phyloP scores from a whole-genome alignment of 2,797 vertebrate genomes.

The Pseudochaenichthys georgianus region DNA sequence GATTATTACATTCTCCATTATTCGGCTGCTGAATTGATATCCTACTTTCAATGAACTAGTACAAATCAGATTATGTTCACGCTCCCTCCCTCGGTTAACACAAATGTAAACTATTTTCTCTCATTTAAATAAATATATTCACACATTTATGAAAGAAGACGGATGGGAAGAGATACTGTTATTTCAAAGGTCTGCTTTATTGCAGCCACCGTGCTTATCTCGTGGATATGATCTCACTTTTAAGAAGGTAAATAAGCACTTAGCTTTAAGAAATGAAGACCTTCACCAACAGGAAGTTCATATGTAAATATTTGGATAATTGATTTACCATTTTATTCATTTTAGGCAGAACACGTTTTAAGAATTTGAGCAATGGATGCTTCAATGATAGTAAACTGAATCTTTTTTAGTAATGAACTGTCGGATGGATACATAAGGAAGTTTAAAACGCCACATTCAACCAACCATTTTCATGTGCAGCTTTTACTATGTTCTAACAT shows the following conservation, averaged over 20 bases:
- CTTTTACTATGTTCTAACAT: too few relatives aligned
- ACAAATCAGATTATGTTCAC: not conserved
- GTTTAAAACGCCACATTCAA: not conserved
- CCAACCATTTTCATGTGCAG: too few relatives aligned
- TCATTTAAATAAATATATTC: not conserved
- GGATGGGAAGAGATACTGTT: not conserved
- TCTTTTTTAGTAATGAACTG: not conserved
- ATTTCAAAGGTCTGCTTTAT: too few relatives aligned
- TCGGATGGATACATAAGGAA: not conserved
- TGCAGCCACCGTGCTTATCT: too few relatives aligned
- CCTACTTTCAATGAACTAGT: not conserved
- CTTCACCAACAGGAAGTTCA: not conserved
- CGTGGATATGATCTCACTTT: too few relatives aligned
- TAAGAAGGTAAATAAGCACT: not conserved
- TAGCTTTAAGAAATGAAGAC: not conserved
- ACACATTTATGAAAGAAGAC: not conserved
- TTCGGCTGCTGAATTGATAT: not conserved
- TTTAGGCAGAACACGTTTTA: too few relatives aligned
- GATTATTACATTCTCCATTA: conserved; percentile 12
- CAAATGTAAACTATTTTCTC: not conserved
- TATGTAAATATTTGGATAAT: not conserved
- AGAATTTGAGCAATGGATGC: not conserved
- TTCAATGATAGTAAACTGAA: not conserved
- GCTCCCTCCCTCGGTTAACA: not conserved
- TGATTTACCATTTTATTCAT: not conserved